A percentile compares a stretch with the other conserved stretches of the same genome.
phyloP scores from a whole-genome alignment of 1,140 invertebrate species.

The Ceratina japonica region DNA sequence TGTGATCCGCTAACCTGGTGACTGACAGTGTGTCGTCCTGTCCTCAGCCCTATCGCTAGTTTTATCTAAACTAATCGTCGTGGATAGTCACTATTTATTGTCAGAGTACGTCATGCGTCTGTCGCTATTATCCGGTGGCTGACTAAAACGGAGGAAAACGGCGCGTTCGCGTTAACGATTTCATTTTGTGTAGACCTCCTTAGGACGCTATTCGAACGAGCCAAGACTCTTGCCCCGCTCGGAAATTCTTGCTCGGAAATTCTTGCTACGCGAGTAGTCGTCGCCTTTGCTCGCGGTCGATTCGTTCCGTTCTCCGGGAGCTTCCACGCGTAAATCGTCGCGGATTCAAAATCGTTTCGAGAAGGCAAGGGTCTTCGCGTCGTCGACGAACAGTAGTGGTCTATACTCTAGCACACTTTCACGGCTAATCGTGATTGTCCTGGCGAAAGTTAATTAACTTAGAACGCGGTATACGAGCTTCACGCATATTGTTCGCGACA shows the following conservation, averaged over 20 bases:
- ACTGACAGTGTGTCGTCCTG: constrained; percentile 61
- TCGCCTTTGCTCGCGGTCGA: no score
- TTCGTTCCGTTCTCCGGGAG: no score
- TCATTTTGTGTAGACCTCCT: not conserved
- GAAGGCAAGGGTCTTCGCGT: not conserved
- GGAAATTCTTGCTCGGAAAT: not conserved
- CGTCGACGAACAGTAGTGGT: not conserved
- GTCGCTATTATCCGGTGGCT: constrained; percentile 18
- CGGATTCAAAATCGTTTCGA: not conserved
- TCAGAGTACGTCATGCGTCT: not conserved
- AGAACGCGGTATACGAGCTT: constrained; percentile 31
- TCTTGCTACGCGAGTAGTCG: no score
- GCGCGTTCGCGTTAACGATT: constrained; percentile 1
- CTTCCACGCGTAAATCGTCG: no score
- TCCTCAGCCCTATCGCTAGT: constrained; percentile 11
- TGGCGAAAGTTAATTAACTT: constrained; percentile 71
- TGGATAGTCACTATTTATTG: constrained; percentile 12
- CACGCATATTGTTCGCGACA: constrained; percentile 46
- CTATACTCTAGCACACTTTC: not conserved
- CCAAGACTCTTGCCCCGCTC: not conserved
- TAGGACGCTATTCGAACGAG: not conserved
- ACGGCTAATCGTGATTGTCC: constrained; percentile 56
- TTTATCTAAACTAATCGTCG: constrained; percentile 31
- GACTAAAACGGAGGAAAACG: not conserved
- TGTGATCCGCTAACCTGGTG: constrained; percentile 75